A percentile compares a stretch with the other conserved stretches of the same genome.
phyloP scores from a whole-genome alignment of 2,797 vertebrate genomes.

The Caiman crocodilus region DNA sequence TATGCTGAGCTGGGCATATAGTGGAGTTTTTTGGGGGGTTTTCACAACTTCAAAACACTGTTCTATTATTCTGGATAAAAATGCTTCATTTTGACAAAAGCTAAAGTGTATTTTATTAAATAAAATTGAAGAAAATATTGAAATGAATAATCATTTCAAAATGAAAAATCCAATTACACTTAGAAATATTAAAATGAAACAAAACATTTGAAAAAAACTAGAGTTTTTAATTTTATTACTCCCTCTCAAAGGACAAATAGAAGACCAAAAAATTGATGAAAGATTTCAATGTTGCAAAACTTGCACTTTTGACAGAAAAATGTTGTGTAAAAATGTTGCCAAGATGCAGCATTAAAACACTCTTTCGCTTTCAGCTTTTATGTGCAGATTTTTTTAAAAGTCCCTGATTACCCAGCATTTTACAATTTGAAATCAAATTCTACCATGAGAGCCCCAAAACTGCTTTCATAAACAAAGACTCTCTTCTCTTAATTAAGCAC shows the following conservation, averaged over 20 bases:
- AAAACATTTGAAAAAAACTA: too few relatives aligned
- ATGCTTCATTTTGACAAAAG: neutral
- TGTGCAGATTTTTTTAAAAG: neutral
- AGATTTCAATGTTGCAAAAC: too few relatives aligned
- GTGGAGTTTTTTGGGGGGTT: neutral
- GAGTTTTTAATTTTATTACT: neutral
- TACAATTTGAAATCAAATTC: neutral
- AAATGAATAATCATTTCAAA: neutral
- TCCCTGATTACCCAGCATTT: neutral
- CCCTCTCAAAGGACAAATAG: slow-evolving; percentile 3
- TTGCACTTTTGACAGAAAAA: too few relatives aligned
- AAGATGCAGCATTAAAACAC: neutral
- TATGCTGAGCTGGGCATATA: neutral
- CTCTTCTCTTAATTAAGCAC: neutral
- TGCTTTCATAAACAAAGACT: neutral
- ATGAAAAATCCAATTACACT: neutral
- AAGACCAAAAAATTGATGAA: neutral
- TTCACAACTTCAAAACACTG: neutral
- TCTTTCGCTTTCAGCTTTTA: neutral
- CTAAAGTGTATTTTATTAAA: neutral
- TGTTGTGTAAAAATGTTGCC: too few relatives aligned
- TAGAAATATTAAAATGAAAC: too few relatives aligned
- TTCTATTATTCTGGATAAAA: slow-evolving; percentile 6
- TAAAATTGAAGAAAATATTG: neutral
- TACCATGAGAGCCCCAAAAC: neutral